Base-by-base conservation (phyloP, 2,113 vertebrate genomes). In the Lagopus muta region DNA sequence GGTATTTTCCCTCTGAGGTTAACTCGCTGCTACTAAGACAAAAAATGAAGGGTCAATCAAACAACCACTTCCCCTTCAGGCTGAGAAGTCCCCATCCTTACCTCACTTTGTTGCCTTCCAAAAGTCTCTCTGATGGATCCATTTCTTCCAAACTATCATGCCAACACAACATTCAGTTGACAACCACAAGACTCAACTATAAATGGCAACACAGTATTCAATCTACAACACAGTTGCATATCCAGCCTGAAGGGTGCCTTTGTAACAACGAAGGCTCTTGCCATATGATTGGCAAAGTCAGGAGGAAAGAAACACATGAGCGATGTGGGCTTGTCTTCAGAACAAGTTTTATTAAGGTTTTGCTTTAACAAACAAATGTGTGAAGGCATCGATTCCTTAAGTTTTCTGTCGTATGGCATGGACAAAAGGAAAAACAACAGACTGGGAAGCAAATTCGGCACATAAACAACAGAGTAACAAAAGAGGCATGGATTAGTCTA, bases 321-420 rank as follows among this genome's bases (percentile, higher is more conserved):
- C 4, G 11, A 45, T 82, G 90, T 30, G 2, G 4, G 24, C 52
- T 96, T 30, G 10, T 95, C 72, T 90, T 97, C 94, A 82, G 97
- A 96, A 97, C 67, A 91, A 96, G 90, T 95, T 98, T 98, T 98
- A 98, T 98, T 98, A 96, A 93, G 12, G 11, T 92, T 97, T 94
- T 91, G 89, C 93, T 95, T 94, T 97, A 97, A 97, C 97, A 97
- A 97, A 97, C 78, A 93, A 58, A 32, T n/a, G 48, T 86, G 96
- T 75, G 95, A 98, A 98, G 98, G 97, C 97, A 97, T 97, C 58
- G 5, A 94, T 92, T 97, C 81, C 95, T 96, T 82, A 95, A 81
- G 82, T 97, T 96, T 95, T 93, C 92, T 86, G 92, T 96, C 17
- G 28, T 85, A 67, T 89, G 89, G 96, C 95, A 97, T 80, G 94